phyloP scores from a whole-genome alignment of 2,888 invertebrate species.

The Choristoneura rosaceana region DNA sequence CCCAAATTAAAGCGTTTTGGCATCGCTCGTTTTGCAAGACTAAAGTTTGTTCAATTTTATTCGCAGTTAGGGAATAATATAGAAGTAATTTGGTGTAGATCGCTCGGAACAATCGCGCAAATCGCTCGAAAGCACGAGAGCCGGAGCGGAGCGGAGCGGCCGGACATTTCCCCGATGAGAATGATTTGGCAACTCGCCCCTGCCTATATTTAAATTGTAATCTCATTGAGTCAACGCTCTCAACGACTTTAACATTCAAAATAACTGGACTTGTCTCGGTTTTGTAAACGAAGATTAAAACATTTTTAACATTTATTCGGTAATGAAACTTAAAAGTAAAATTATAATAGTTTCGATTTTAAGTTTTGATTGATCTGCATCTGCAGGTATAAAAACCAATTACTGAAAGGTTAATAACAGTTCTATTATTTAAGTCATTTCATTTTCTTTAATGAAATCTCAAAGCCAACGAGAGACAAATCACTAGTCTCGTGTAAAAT shows the following conservation, averaged over 20 bases:
- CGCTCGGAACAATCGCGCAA: conserved; percentile 63
- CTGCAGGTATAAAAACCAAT: too few species aligned
- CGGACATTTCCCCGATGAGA: conserved; percentile 73
- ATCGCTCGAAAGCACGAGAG: conserved; percentile 60
- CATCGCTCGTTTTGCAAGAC: conserved; percentile 18
- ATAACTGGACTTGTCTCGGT: conserved; percentile 69
- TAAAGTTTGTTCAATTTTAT: conserved; percentile 23
- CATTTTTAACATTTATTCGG: conserved; percentile 29
- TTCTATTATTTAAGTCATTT: not conserved
- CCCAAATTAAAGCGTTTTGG: conserved; percentile 25
- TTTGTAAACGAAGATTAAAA: conserved; percentile 5
- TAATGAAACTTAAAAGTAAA: not conserved
- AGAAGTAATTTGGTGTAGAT: conserved; percentile 44
- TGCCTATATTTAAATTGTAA: conserved; percentile 84
- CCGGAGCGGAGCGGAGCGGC: conserved; percentile 51
- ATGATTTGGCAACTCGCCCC: conserved; percentile 81
- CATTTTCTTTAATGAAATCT: not conserved
- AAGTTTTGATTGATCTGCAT: not conserved
- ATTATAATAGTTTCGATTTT: not conserved
- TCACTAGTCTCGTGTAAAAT: not conserved
- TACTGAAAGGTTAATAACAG: not conserved
- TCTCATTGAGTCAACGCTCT: conserved; percentile 84
- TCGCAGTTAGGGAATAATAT: conserved; percentile 30
- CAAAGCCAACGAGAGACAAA: too few species aligned
- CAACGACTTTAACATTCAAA: conserved; percentile 72